Conservation (phyloP, 2,797 vertebrate species). For the Mormyrops attenuatus region DNA sequence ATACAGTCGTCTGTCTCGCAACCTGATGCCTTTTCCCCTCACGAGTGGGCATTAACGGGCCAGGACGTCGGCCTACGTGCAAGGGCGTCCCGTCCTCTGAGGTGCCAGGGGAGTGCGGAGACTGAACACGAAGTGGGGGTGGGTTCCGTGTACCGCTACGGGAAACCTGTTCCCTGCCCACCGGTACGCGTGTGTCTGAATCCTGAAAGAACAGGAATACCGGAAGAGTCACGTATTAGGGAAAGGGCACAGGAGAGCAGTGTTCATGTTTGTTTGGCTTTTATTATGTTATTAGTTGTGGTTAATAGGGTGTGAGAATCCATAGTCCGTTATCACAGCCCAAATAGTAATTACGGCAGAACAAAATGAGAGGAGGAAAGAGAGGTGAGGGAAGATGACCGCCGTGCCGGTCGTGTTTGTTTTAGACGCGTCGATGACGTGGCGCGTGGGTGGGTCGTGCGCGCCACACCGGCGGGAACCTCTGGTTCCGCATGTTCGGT, state of each 20-base stretch:
- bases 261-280: background rate
- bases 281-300: background rate
- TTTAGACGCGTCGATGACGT: background rate
- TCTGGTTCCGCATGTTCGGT: background rate
- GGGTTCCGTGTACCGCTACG: background rate
- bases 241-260: background rate
- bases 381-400: background rate
- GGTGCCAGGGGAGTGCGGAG: background rate
- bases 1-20: constrained; percentile 1
- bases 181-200: background rate
- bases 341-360: background rate
- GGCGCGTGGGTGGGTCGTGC: background rate
- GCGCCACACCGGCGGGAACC: background rate
- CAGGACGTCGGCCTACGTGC: background rate
- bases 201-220: background rate
- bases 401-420: background rate
- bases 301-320: constrained; percentile 1
- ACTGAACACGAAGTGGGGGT: background rate
- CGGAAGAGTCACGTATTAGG: background rate
- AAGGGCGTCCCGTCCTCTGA: background rate
- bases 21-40: background rate
- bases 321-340: background rate
- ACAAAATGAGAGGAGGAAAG: background rate
- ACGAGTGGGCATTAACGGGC: background rate
- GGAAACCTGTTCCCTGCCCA: background rate